Conservation (phyloP, 2,888 invertebrate genomes). For the Miltochrista miniata region DNA sequence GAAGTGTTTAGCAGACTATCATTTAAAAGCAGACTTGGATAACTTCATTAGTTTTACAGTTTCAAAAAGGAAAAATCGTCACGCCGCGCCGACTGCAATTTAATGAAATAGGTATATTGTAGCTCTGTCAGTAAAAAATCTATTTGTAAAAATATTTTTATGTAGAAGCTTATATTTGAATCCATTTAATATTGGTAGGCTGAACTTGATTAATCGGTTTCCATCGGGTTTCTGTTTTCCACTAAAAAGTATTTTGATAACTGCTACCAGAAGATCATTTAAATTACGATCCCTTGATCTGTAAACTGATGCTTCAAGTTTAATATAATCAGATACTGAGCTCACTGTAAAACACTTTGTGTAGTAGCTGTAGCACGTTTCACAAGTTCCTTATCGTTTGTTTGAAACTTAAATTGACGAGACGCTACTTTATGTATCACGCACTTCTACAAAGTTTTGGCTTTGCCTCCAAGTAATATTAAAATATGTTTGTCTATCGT, state of each 20-base stretch:
- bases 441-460: not conserved
- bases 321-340: conserved; percentile 8
- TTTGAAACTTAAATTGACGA: conserved; percentile 8
- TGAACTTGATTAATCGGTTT: too few relatives aligned
- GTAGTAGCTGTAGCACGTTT: conserved; percentile 4
- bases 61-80: too few relatives aligned
- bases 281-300: conserved; percentile 5
- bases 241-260: too few relatives aligned
- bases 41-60: too few relatives aligned
- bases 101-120: too few relatives aligned
- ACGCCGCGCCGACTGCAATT: too few relatives aligned
- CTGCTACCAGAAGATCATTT: not conserved
- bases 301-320: conserved; percentile 4
- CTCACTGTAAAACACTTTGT: conserved; percentile 6
- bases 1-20: not conserved
- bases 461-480: not conserved
- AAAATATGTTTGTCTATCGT: not conserved
- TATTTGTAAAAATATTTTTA: too few relatives aligned
- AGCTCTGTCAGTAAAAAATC: too few relatives aligned
- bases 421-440: not conserved
- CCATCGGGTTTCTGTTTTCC: too few relatives aligned
- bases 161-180: too few relatives aligned
- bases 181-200: too few relatives aligned
- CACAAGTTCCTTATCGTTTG: conserved; percentile 4
- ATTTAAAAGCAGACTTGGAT: too few relatives aligned